These are phyloP conservation scores for Sylvilagus bachmani DNA, from an alignment of 2,113 vertebrate genomes.

Conservation along the genomic window DNA sequence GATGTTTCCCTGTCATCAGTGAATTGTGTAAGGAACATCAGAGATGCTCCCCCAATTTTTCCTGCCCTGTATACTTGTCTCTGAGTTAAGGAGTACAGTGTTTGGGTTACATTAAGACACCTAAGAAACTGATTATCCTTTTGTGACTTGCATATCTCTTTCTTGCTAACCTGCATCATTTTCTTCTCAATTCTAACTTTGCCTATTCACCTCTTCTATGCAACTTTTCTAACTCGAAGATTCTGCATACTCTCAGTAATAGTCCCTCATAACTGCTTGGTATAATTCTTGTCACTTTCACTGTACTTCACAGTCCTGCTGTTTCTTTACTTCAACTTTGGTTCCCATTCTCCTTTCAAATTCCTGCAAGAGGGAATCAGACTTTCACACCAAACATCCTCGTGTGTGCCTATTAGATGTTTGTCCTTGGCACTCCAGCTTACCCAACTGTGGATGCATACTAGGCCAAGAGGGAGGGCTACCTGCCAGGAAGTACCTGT, in stretches of 20 bases:
- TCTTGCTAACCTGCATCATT: background rate
- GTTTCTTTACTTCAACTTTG: background rate
- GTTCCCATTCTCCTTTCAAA: background rate
- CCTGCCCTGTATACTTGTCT: background rate
- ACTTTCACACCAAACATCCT: background rate
- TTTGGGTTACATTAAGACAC: background rate
- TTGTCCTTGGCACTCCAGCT: background rate
- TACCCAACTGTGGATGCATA: background rate
- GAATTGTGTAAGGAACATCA: background rate
- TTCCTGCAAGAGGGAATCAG: background rate
- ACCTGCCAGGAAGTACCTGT: background rate
- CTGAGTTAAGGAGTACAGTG: background rate
- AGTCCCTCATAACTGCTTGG: background rate
- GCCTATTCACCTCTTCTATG: background rate
- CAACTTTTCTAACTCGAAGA: background rate
- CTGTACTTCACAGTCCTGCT: background rate
- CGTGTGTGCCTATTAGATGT: background rate
- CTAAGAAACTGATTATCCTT: background rate
- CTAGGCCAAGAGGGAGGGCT: background rate
- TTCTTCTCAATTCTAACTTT: background rate
- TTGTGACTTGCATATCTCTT: background rate
- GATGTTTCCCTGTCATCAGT: background rate
- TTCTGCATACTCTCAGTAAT: background rate
- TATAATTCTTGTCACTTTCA: background rate
- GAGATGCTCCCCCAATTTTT: background rate